Evolutionary conservation across 2,888 invertebrate genomes (phyloP).

Genomic region (Cybosia mesomella): DNA sequence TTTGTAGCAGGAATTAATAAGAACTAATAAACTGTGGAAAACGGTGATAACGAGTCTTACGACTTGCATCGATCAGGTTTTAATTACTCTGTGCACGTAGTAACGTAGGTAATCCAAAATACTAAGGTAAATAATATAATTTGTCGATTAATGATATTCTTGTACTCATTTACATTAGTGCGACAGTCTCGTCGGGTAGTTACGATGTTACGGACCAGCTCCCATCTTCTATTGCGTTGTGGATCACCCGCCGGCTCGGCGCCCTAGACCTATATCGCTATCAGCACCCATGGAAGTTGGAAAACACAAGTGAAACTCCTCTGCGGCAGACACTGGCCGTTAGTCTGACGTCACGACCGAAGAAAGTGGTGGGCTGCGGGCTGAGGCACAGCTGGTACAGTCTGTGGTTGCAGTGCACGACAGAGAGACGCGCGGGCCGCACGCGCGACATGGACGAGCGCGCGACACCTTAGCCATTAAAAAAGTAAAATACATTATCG

Average conservation of each 20-base stretch:
- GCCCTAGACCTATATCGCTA: conserved; percentile 46
- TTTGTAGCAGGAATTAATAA: too few relatives aligned
- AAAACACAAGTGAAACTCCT: conserved; percentile 54
- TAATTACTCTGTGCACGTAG: too few relatives aligned
- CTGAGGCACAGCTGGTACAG: conserved; percentile 18
- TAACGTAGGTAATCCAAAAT: not conserved
- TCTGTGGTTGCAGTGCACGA: conserved; percentile 60
- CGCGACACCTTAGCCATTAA: conserved; percentile 41
- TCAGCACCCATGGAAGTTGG: conserved; percentile 52
- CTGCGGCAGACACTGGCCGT: conserved; percentile 58
- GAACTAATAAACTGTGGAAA: too few relatives aligned
- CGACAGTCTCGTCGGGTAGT: not conserved
- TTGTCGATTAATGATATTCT: not conserved
- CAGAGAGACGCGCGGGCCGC: conserved; percentile 62
- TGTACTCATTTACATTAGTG: not conserved
- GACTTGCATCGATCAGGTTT: too few relatives aligned
- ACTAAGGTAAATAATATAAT: conserved; percentile 1
- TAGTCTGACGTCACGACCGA: conserved; percentile 63
- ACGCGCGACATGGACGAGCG: conserved; percentile 55
- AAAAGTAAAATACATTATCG: conserved; percentile 41
- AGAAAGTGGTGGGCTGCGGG: conserved; percentile 48
- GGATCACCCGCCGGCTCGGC: conserved; percentile 26
- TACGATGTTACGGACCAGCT: not conserved
- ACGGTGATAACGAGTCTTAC: too few relatives aligned
- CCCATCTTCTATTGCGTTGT: conserved; percentile 11